These are phyloP conservation scores for Ennomos fuscantarius DNA, from an alignment of 2,888 invertebrate species.

Conservation along the genomic window DNA sequence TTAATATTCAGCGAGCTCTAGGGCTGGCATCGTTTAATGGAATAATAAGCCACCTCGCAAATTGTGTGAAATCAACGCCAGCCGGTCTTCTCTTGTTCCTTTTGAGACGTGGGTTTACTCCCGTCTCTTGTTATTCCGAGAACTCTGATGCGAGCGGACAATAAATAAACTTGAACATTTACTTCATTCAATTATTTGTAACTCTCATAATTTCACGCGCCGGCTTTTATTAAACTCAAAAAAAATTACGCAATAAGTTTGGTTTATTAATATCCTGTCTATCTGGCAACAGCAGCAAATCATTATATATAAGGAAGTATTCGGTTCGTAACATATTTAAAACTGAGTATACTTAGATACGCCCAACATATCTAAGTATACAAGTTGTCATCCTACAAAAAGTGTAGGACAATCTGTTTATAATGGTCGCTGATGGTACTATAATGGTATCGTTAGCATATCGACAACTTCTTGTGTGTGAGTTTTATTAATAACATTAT, in stretches of 20 bases:
- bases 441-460: constrained; percentile 22
- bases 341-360: too few species aligned
- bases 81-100: constrained; percentile 4
- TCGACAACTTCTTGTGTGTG: constrained; percentile 7
- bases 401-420: neutral
- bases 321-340: too few species aligned
- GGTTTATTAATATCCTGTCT: too few species aligned
- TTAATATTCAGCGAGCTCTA: constrained; percentile 53
- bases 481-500: constrained; percentile 5
- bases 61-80: constrained; percentile 28
- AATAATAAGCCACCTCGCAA: constrained; percentile 57
- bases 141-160: constrained; percentile 8
- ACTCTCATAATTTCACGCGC: neutral
- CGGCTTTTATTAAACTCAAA: neutral
- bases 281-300: neutral
- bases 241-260: too few species aligned
- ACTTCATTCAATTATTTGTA: constrained; percentile 2
- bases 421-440: constrained; percentile 9
- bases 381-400: neutral
- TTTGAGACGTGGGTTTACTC: constrained; percentile 1
- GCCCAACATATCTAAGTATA: too few species aligned
- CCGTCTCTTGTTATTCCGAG: constrained; percentile 10
- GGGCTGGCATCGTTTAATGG: constrained; percentile 48
- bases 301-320: too few species aligned
- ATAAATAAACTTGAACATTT: constrained; percentile 8